These are phyloP conservation scores for Nyctalus aviator DNA, from an alignment of 2,797 vertebrate species.

Conservation along the genomic window DNA sequence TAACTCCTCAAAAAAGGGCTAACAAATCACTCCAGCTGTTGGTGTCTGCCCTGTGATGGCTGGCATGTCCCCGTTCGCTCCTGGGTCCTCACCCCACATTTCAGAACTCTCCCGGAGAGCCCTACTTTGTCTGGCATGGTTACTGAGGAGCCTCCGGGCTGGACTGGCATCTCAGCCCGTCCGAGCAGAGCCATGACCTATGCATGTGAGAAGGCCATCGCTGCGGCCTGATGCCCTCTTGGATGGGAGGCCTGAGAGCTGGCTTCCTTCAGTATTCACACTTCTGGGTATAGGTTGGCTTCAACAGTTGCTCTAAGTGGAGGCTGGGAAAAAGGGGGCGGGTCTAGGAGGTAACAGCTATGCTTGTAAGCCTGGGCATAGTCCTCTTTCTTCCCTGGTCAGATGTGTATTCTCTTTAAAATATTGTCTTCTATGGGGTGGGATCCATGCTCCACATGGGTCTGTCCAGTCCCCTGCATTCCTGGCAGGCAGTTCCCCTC, in stretches of 20 bases:
- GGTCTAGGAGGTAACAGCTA: not conserved
- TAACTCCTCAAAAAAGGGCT: constrained; percentile 46
- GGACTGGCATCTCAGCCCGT: not conserved
- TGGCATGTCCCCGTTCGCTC: not conserved
- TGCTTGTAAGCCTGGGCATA: not conserved
- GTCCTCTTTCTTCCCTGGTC: not conserved
- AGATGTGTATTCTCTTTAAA: not conserved
- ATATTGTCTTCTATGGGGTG: not conserved
- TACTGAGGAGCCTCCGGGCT: not conserved
- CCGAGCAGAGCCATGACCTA: not conserved
- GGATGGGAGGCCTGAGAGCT: not conserved
- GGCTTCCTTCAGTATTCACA: not conserved
- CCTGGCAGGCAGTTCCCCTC: not conserved
- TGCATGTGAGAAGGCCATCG: not conserved
- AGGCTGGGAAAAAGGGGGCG: not conserved
- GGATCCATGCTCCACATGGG: not conserved
- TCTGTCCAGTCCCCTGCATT: not conserved
- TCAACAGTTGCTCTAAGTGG: not conserved
- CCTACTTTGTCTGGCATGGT: not conserved
- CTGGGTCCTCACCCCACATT: not conserved
- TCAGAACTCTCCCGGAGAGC: constrained; percentile 25
- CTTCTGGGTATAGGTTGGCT: constrained; percentile 6
- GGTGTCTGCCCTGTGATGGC: constrained; percentile 28
- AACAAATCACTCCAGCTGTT: constrained; percentile 69
- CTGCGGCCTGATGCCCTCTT: not conserved